These are phyloP conservation scores for Tetraneura akinire DNA, from an alignment of 1,140 invertebrate genomes.

Conservation along the genomic window DNA sequence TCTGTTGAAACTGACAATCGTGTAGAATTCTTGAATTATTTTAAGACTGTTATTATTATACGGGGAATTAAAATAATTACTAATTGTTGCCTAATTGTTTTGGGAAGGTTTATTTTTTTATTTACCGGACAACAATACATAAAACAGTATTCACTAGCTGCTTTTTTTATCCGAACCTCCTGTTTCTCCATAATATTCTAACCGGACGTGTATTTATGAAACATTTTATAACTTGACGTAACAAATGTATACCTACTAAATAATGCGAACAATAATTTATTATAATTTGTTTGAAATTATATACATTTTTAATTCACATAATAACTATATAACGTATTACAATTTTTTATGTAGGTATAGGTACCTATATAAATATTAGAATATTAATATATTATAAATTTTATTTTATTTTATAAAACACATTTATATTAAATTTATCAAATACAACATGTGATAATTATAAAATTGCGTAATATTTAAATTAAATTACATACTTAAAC, in stretches of 20 bases:
- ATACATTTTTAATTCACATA: too few relatives aligned
- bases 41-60: slow-evolving; percentile 22
- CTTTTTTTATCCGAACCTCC: slow-evolving; percentile 18
- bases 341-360: too few relatives aligned
- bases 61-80: slow-evolving; percentile 44
- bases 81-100: slow-evolving; percentile 47
- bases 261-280: neutral
- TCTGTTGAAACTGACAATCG: neutral
- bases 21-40: slow-evolving; percentile 22
- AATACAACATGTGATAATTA: neutral
- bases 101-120: neutral
- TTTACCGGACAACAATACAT: slow-evolving; percentile 13
- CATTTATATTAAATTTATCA: neutral
- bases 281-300: neutral
- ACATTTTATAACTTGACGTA: neutral
- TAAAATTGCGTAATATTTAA: neutral
- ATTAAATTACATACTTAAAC: slow-evolving; percentile 21
- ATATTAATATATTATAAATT: too few relatives aligned
- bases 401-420: too few relatives aligned
- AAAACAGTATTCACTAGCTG: neutral
- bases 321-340: too few relatives aligned
- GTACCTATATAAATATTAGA: too few relatives aligned
- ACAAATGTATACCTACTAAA: neutral
- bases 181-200: neutral
- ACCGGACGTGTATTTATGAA: slow-evolving; percentile 13